Percentiles rank a stretch among this genome's conserved stretches.
These are phyloP conservation scores for Myotis davidii DNA, from an alignment of 2,113 vertebrate species.

Conservation along the genomic window DNA sequence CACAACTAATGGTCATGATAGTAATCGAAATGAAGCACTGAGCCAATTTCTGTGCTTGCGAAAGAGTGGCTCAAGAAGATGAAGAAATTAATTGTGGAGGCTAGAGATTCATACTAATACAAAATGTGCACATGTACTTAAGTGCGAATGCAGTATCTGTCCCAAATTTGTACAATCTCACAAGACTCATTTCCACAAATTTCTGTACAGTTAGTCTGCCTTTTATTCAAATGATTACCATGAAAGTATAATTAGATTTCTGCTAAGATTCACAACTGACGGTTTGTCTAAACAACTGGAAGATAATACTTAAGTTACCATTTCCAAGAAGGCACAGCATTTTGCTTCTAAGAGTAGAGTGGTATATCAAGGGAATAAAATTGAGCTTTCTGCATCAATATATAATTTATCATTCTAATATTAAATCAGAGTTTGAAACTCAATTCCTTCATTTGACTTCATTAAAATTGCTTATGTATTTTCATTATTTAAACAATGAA, in stretches of 20 bases:
- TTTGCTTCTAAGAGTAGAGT: neutral
- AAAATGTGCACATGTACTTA: neutral
- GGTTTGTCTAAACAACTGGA: neutral
- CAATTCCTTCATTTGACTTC: neutral
- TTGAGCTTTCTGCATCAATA: neutral
- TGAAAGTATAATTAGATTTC: conserved; percentile 38
- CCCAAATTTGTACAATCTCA: neutral
- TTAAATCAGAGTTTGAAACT: neutral
- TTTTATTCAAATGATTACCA: conserved; percentile 25
- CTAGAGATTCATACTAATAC: neutral
- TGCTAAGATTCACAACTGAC: neutral
- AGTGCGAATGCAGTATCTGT: neutral
- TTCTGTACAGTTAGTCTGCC: neutral
- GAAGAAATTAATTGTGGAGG: neutral
- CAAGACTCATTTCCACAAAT: neutral
- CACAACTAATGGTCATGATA: neutral
- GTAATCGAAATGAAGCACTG: neutral
- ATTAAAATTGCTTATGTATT: neutral
- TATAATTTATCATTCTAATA: conserved; percentile 14
- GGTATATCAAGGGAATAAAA: neutral
- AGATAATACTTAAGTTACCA: neutral
- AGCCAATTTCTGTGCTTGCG: neutral
- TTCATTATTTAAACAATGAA: neutral
- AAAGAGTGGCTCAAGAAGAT: neutral
- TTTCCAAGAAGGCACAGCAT: neutral